Percentiles rank a stretch among this genome's conserved stretches.
phyloP scores from a whole-genome alignment of 2,113 vertebrate genomes.

The Alethe diademata region DNA sequence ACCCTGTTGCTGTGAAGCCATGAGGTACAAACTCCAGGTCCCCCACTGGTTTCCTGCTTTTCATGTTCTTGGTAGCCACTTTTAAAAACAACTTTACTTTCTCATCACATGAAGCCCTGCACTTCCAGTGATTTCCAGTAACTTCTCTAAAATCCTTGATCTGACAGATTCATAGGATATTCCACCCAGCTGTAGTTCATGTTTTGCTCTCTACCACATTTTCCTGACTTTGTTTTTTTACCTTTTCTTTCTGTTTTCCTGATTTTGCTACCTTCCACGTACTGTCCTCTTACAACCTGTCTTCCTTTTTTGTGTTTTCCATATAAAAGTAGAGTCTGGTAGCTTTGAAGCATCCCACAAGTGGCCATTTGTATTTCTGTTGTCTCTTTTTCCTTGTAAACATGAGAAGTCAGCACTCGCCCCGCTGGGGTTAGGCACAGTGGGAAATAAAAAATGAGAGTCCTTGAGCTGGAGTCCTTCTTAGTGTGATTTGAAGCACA shows the following conservation, averaged over 20 bases:
- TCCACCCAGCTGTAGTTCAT: not conserved
- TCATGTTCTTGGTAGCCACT: not conserved
- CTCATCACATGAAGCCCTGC: fast-evolving
- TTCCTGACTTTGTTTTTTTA: not conserved
- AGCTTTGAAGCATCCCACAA: slow-evolving; percentile 6
- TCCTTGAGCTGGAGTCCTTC: slow-evolving; percentile 21
- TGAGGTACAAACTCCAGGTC: not conserved
- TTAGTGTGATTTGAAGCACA: not conserved
- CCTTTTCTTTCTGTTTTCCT: not conserved
- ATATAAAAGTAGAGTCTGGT: not conserved
- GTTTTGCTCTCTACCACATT: not conserved
- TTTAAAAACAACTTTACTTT: not conserved
- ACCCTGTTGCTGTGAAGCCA: not conserved
- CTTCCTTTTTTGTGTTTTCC: not conserved
- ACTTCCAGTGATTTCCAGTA: not conserved
- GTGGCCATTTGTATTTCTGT: slow-evolving; percentile 20
- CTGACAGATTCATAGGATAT: not conserved
- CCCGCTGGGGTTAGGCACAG: slow-evolving; percentile 1
- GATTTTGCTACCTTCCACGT: not conserved
- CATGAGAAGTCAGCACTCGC: not conserved
- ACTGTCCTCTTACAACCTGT: not conserved
- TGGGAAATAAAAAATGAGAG: slow-evolving; percentile 28
- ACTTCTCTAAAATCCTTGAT: not conserved
- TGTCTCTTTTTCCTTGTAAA: slow-evolving; percentile 26
- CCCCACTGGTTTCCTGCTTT: not conserved